These are phyloP conservation scores for Rattus norvegicus DNA, from an alignment of 2,113 vertebrate species.

Conservation along the genomic window DNA sequence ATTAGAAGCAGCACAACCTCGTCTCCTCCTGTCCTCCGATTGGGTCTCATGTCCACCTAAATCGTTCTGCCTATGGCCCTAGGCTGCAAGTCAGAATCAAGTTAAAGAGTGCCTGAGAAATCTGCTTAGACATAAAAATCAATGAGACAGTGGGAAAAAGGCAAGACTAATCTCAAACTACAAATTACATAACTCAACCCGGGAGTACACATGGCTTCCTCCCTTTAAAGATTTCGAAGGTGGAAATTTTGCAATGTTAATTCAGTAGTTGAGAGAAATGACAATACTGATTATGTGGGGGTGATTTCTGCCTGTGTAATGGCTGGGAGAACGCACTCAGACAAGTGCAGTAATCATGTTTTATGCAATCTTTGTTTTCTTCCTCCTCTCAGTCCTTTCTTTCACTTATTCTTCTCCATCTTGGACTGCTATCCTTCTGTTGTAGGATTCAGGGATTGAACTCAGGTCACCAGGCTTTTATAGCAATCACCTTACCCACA, in stretches of 20 bases:
- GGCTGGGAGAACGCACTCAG: neutral
- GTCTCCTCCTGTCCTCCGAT: neutral
- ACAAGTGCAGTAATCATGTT: neutral
- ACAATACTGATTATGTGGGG: neutral
- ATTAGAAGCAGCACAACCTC: neutral
- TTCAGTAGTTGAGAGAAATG: neutral
- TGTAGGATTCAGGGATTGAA: neutral
- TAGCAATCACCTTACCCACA: neutral
- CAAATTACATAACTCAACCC: slow-evolving; percentile 11
- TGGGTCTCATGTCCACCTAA: neutral
- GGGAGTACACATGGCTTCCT: neutral
- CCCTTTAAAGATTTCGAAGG: slow-evolving; percentile 1
- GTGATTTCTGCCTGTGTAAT: neutral
- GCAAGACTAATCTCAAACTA: slow-evolving; percentile 27
- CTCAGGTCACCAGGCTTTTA: neutral
- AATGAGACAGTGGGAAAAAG: neutral
- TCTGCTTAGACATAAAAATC: slow-evolving; percentile 66
- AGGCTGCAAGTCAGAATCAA: slow-evolving; percentile 34
- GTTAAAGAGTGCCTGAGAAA: slow-evolving; percentile 58
- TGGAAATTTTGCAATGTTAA: slow-evolving; percentile 60
- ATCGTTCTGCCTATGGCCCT: neutral
- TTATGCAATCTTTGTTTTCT: neutral
- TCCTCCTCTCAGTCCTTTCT: neutral
- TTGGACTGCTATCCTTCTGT: neutral
- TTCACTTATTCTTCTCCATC: neutral